Evolutionary conservation across 1,140 invertebrate genomes (phyloP), one percentile per base, ranked within the genome.

Genomic region (Trichonephila clavipes): DNA sequence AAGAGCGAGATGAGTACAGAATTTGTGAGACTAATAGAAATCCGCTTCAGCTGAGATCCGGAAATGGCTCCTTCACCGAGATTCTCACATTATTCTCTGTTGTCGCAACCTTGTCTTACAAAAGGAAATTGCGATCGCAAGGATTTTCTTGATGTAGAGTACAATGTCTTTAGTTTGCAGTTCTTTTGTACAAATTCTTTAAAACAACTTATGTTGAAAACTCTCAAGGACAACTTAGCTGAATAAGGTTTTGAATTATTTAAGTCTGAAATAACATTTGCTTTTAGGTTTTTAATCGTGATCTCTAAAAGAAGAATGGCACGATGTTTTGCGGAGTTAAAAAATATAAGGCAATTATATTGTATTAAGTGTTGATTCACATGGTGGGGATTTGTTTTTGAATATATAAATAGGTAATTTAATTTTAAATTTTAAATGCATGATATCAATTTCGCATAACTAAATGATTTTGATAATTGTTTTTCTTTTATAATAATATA

Each of bases 91-190:
- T 85, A 16, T 10, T 24, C 82, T 59, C 82, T 24, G 40, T 59
- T 85, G 82, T 85, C 82, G 28, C 69, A 85, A 59, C 58, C 44
- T 58, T 85, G 82, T 85, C 82, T 58, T 58, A 58, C 21, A 51
- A 83, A 28, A 59, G 82, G 82, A 85, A 85, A 85, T 85, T 85
- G 82, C 44, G 19, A 59, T 59, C 21, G 82, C 21, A 10, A 85
- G 44, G 28, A 72, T 72, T 34, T 72, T 72, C 69, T 72, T 24
- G 24, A 72, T 28, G 24, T 72, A 34, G 69, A 72, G 28, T 72
- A 72, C 69, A 24, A 72, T 28, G 28, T 72, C 69, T 72, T 72
- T 28, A 72, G 69, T 24, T 72, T 72, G 69, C 69, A 24, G 24
- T 24, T 72, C 69, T 34, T 72, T 72, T 72, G 24, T 72, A 24